Evolutionary conservation across 2,888 invertebrate species (phyloP), one percentile per base, ranked within the genome.

Genomic region (Sarcophaga caerulescens): DNA sequence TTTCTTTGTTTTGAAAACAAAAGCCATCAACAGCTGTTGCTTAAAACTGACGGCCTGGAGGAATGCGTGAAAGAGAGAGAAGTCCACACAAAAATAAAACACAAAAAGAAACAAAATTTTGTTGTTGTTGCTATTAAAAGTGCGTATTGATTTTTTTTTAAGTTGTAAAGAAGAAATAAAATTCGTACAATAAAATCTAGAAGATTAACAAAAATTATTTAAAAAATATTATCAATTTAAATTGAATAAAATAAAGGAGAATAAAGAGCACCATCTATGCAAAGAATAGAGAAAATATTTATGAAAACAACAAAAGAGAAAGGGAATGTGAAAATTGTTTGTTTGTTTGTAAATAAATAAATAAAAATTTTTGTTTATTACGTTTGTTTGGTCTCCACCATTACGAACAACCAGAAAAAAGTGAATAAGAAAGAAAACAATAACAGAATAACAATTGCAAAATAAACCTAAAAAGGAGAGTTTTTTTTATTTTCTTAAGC

Each of bases 141-240:
- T 69, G 83, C 78, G 69, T 84, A 84, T 84, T 79, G 84, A 84
- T 84, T 84, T 84, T 82, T 84, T 82, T 84, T 75, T 4, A 52
- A 62, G 52, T 77, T 74, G n/a, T 21, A 60, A 57, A 71, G 19
- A 68, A 35, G 8, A 35, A 35, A 63, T 44, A 74, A 57, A 73
- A 60, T 77, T 77, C 21, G 47, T 63, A 45, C n/a, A 52, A 60
- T 17, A 76, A 71, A 69, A 57, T 8, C 4, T 3, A 35, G 35
- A 35, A 35, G 8, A 35, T 35, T 35, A 35, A 35, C 2, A 35
- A 35, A 35, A 35, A 35, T 35, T 35, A 35, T 35, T 35, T 35
- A 35, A 1, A 35, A 35, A 35, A 35, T 35, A 35, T 10, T 35
- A 8, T 0, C 2, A 35, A 35, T 35, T 35, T 35, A 35, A 35